Evolutionary conservation across 2,888 invertebrate genomes (phyloP), one percentile per base, ranked within the genome.

Genomic region (Lasiommata megera): DNA sequence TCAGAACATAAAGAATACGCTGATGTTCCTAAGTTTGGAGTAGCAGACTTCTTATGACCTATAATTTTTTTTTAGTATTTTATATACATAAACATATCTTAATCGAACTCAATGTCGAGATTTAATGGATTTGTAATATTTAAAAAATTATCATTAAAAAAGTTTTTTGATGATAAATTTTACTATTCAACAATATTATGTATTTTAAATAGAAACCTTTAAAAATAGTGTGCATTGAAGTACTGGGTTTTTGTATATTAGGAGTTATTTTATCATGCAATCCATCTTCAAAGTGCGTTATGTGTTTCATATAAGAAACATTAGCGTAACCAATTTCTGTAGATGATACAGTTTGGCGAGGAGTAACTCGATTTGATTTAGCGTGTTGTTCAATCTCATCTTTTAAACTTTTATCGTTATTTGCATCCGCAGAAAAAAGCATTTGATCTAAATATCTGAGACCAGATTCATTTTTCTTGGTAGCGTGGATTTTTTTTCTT

Each of bases 1-100:
- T 11, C 53, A 61, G 82, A 76, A 56, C 68, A 71, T 6, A 83
- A 64, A 1, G 85, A 84, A 57, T 71, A 75, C 1, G 63, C 72
- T 1, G 88, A 88, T 3, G 84, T 81, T 7, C 87, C 88, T 16
- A 88, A 70, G 60, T 88, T 88, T 1, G 88, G 87, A 0, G 86
- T 84, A 6, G 62, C 67, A 17, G 76, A 65, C 70, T 76, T 84
- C 60, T 70, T 77, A 37, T 66, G 74, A 1, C 80, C 87, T 88
- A 65, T 72, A 74, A 9, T 60, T 50, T 53, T 46, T 36, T 29
- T n/a, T 1, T 3, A 17, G 2, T 1, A 43, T 7, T 23, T 23
- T 5, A 3, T 5, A 5, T 23, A 23, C 23, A 3, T 23, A 23
- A 2, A 23, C 23, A 23, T 5, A 23, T 5, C 23, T 23, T 23